Evolutionary conservation across 2,797 vertebrate species (phyloP).

Genomic region (Amazona finschi): DNA sequence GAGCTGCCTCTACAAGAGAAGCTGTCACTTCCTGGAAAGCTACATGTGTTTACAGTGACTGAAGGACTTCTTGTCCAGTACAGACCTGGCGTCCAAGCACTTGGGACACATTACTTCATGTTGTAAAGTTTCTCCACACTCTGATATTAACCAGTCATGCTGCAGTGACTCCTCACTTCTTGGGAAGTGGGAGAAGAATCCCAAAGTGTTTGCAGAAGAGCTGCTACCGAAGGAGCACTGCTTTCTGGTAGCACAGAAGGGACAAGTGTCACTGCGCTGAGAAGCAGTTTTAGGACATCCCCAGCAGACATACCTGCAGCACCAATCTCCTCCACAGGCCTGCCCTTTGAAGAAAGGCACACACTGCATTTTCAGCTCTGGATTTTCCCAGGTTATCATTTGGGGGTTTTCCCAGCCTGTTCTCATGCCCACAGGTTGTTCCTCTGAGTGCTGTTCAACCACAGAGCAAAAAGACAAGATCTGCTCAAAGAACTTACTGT

Average conservation of each 20-base stretch:
- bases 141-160: neutral
- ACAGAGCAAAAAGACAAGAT: neutral
- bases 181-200: neutral
- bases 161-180: neutral
- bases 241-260: neutral
- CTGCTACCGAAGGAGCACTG: fast-evolving
- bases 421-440: neutral
- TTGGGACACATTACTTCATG: fast-evolving
- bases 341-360: neutral
- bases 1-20: neutral
- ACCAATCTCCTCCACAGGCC: neutral
- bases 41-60: fast-evolving
- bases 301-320: neutral
- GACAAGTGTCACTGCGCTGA: fast-evolving
- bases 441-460: neutral
- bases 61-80: neutral
- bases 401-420: neutral
- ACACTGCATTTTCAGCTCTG: neutral
- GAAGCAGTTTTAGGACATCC: neutral
- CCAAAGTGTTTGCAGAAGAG: neutral
- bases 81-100: neutral
- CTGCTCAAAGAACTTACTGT: neutral
- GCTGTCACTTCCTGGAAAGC: neutral
- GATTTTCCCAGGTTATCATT: neutral
- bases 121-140: neutral